These are phyloP conservation scores for Epinotia demarniana DNA, from an alignment of 2,888 invertebrate genomes.

Conservation along the genomic window DNA sequence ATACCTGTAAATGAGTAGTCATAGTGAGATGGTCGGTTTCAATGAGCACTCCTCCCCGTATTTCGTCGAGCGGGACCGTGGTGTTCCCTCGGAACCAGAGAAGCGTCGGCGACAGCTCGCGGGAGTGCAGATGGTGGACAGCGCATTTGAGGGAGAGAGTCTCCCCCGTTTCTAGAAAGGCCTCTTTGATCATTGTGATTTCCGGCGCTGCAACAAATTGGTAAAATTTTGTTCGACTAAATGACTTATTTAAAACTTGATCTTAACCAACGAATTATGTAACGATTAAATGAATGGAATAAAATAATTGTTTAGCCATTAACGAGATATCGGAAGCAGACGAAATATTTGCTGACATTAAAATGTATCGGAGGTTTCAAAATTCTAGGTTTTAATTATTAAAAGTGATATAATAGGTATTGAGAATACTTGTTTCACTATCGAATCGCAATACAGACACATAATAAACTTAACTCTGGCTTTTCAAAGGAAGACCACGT, in stretches of 20 bases:
- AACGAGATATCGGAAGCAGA: background rate
- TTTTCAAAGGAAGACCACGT: background rate
- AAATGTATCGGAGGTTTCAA: background rate
- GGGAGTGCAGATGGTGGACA: conserved; percentile 68
- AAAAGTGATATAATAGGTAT: background rate
- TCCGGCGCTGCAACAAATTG: conserved; percentile 66
- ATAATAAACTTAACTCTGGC: background rate
- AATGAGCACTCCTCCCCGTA: conserved; percentile 79
- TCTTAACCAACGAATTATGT: no score
- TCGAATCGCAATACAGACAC: background rate
- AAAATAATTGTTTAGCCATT: background rate
- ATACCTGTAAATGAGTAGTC: conserved; percentile 76
- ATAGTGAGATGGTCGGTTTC: conserved; percentile 76
- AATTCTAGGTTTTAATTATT: background rate
- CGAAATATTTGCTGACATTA: background rate
- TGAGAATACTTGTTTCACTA: background rate
- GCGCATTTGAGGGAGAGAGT: conserved; percentile 76
- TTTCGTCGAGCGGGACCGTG: conserved; percentile 68
- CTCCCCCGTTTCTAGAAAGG: conserved; percentile 77
- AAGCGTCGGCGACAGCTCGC: conserved; percentile 64
- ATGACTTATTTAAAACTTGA: no score
- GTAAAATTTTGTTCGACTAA: no score
- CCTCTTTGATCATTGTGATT: conserved; percentile 75
- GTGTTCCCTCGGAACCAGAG: conserved; percentile 74
- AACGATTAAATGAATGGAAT: background rate